phyloP scores from a whole-genome alignment of 2,113 vertebrate genomes.

The Toxotes chatareus region DNA sequence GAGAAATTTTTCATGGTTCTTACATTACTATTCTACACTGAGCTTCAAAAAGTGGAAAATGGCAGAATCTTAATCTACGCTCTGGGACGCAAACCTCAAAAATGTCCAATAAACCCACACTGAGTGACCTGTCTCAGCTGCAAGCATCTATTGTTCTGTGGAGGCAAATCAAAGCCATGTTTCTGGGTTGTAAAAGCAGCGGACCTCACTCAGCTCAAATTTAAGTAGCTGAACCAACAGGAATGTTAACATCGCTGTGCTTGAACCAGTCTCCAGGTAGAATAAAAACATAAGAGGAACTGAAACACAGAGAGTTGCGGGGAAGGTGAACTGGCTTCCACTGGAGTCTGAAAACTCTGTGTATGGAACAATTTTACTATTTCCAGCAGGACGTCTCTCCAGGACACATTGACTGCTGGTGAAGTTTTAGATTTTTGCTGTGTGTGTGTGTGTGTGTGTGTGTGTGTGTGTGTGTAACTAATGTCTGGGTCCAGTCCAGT shows the following conservation, averaged over 20 bases:
- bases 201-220: conserved; percentile 12
- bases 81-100: conserved; percentile 28
- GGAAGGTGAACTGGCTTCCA: background rate
- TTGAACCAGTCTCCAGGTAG: conserved; percentile 19
- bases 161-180: conserved; percentile 44
- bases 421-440: background rate
- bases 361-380: conserved; percentile 13
- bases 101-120: conserved; percentile 33
- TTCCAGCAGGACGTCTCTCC: conserved; percentile 19
- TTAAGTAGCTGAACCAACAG: conserved; percentile 36
- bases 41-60: background rate
- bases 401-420: conserved; percentile 17
- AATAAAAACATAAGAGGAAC: background rate
- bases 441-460: conserved; percentile 8
- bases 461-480: conserved; percentile 8
- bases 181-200: conserved; percentile 15
- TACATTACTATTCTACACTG: background rate
- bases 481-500: conserved; percentile 50
- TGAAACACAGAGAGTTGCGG: background rate
- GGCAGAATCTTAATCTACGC: background rate
- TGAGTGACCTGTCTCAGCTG: conserved; percentile 2
- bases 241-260: conserved; percentile 6
- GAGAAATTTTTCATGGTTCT: background rate
- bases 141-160: conserved; percentile 34
- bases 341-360: conserved; percentile 28